phyloP scores from a whole-genome alignment of 30 jellyfish, hydroid and myxozoan species.

The Aurelia sp. region DNA sequence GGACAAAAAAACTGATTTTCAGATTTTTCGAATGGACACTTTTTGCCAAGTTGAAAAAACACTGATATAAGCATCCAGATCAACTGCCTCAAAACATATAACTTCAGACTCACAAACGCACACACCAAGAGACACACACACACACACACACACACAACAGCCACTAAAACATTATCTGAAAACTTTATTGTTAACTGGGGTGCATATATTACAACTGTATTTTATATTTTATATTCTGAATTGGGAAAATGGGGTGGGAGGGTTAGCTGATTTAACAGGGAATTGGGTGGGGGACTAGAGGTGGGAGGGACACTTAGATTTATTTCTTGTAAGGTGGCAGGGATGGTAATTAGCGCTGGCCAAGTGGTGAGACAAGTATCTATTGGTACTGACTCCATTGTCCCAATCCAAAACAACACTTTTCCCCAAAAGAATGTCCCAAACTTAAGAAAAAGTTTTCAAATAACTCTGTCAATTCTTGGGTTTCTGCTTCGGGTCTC shows the following conservation, averaged over 20 bases:
- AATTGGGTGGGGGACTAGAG: slow-evolving; percentile 17
- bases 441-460: background rate
- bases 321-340: slow-evolving; percentile 9
- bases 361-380: slow-evolving; percentile 15
- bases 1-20: too few relatives aligned
- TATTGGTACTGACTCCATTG: slow-evolving; percentile 13
- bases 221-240: background rate
- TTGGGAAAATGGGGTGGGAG: slow-evolving; percentile 20
- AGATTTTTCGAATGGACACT: too few relatives aligned
- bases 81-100: background rate
- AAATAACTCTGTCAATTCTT: background rate
- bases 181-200: background rate
- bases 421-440: slow-evolving; percentile 15
- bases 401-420: slow-evolving; percentile 13
- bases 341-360: slow-evolving; percentile 35
- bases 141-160: background rate
- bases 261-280: slow-evolving; percentile 17
- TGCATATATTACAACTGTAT: slow-evolving; percentile 4
- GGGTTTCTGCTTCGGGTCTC: slow-evolving; percentile 20
- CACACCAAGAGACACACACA: background rate
- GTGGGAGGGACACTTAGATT: slow-evolving; percentile 19
- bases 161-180: background rate
- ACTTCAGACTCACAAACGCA: background rate
- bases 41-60: too few relatives aligned
- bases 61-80: background rate